Evolutionary conservation across 2,113 vertebrate species (phyloP).

Genomic region (Boleophthalmus pectinirostris): DNA sequence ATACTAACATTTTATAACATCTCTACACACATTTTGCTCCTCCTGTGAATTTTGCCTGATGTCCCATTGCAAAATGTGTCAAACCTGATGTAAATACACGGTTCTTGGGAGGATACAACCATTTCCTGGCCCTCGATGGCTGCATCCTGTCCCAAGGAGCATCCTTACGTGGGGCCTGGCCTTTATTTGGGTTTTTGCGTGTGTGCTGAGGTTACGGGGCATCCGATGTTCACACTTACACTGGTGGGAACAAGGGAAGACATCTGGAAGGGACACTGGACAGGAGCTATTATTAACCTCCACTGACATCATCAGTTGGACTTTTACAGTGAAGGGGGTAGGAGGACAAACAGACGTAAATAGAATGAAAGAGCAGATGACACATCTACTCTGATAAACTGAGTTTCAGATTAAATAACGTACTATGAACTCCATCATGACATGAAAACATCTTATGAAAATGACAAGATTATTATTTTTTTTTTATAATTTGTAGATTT

Average conservation of each 20-base stretch:
- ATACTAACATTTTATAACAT: too few relatives aligned
- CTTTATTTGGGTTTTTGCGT: slow-evolving; percentile 39
- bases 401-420: background rate
- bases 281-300: slow-evolving; percentile 72
- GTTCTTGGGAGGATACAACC: slow-evolving; percentile 61
- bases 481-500: too few relatives aligned
- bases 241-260: slow-evolving; percentile 76
- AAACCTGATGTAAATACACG: slow-evolving; percentile 25
- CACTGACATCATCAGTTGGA: slow-evolving; percentile 71
- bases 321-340: slow-evolving; percentile 54
- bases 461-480: too few relatives aligned
- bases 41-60: background rate
- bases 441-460: too few relatives aligned
- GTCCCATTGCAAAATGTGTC: background rate
- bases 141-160: slow-evolving; percentile 75
- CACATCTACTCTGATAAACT: slow-evolving; percentile 8
- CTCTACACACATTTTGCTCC: background rate
- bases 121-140: slow-evolving; percentile 67
- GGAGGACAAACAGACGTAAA: slow-evolving; percentile 68
- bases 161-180: slow-evolving; percentile 46
- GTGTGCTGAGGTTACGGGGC: slow-evolving; percentile 35
- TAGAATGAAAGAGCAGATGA: slow-evolving; percentile 68
- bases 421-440: too few relatives aligned
- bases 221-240: slow-evolving; percentile 65
- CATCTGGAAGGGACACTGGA: slow-evolving; percentile 72